Percentiles rank a stretch among this genome's conserved stretches.
Conservation (phyloP, 2,888 invertebrate genomes). For the Andrena bicolor region DNA sequence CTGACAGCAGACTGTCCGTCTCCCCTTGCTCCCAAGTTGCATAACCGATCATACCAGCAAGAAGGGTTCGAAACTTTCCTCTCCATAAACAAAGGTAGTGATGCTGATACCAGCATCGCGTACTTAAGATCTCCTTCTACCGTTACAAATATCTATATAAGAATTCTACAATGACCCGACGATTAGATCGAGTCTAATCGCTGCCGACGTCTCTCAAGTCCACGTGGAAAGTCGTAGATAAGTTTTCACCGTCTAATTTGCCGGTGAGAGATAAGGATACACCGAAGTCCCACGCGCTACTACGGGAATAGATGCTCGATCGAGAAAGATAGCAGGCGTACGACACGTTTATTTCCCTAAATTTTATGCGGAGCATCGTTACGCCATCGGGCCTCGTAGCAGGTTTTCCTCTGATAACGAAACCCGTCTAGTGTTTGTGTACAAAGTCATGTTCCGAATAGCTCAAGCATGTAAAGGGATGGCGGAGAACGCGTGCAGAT, state of each 20-base stretch:
- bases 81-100: no score
- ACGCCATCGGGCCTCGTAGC: conserved; percentile 48
- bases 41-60: not conserved
- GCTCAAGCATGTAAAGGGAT: conserved; percentile 15
- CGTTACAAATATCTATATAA: no score
- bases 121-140: no score
- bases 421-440: conserved; percentile 48
- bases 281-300: not conserved
- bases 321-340: not conserved
- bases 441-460: conserved; percentile 38
- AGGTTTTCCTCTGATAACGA: conserved; percentile 64
- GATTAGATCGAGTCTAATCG: conserved; percentile 19
- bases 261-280: not conserved
- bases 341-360: conserved; percentile 4
- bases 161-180: conserved; percentile 4
- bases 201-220: not conserved
- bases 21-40: not conserved
- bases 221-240: conserved; percentile 21
- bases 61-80: not conserved
- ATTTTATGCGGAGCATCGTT: conserved; percentile 46
- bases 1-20: not conserved
- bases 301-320: conserved; percentile 5
- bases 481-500: conserved; percentile 11
- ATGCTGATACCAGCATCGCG: no score
- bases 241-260: conserved; percentile 13